Evolutionary conservation across 2,888 invertebrate species (phyloP).

Genomic region (Congeria kusceri): DNA sequence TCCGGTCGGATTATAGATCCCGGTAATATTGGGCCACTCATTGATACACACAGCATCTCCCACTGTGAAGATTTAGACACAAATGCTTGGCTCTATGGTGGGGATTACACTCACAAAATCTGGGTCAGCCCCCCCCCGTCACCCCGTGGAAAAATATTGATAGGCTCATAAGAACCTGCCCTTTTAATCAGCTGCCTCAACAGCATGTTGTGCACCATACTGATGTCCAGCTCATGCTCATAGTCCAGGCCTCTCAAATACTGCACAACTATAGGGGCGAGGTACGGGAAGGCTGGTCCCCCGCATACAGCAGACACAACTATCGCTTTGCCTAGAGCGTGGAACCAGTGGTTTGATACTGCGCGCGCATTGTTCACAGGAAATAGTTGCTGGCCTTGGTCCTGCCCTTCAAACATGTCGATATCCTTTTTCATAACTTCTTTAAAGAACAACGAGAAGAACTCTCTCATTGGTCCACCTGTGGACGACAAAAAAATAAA

Average conservation of each 20-base stretch:
- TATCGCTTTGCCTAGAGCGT: conserved; percentile 53
- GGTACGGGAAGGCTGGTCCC: conserved; percentile 65
- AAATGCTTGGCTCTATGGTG: no score
- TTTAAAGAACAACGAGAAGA: conserved; percentile 63
- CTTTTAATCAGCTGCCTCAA: conserved; percentile 50
- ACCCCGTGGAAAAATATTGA: no score
- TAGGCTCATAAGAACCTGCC: no score
- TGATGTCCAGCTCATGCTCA: conserved; percentile 53
- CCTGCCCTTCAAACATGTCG: conserved; percentile 65
- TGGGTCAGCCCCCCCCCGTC: no score
- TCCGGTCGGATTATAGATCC: no score
- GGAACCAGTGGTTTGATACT: conserved; percentile 42
- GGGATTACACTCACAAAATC: no score
- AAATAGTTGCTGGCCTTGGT: conserved; percentile 55
- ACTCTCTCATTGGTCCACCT: conserved; percentile 67
- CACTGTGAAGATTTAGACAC: no score
- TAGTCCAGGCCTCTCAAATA: conserved; percentile 54
- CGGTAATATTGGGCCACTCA: no score
- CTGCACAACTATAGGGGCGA: conserved; percentile 60
- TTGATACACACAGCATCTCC: no score
- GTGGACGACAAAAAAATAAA: not conserved
- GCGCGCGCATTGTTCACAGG: conserved; percentile 63
- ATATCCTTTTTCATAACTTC: conserved; percentile 43
- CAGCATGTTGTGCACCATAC: conserved; percentile 50
- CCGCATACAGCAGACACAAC: conserved; percentile 53